phyloP scores from a whole-genome alignment of 1,140 invertebrate species.

The Bicyclus anynana region DNA sequence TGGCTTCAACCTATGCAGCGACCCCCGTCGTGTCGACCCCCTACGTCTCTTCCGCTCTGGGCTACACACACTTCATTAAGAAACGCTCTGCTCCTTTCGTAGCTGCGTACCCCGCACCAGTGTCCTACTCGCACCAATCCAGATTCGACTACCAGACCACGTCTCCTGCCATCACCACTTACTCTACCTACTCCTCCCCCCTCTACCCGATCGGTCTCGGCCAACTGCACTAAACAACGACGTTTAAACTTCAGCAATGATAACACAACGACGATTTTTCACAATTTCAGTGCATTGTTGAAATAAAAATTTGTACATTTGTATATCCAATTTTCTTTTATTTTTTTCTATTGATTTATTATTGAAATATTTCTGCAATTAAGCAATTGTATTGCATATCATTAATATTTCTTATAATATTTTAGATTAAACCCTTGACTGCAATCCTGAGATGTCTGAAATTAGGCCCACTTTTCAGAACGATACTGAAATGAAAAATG shows the following conservation, averaged over 20 bases:
- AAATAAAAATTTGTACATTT: neutral
- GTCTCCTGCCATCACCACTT: conserved; percentile 15
- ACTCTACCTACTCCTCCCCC: conserved; percentile 39
- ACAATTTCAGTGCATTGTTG: neutral
- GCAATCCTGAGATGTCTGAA: too few relatives aligned
- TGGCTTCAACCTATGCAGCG: conserved; percentile 19
- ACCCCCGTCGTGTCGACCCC: conserved; percentile 28
- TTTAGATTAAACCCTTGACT: too few relatives aligned
- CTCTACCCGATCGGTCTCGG: conserved; percentile 26
- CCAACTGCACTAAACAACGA: neutral
- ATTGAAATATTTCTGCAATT: too few relatives aligned
- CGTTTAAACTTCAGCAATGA: neutral
- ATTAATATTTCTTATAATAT: too few relatives aligned
- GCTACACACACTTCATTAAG: conserved; percentile 47
- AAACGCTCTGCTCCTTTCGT: conserved; percentile 47
- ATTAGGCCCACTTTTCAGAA: too few relatives aligned
- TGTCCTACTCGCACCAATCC: conserved; percentile 36
- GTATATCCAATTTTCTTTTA: neutral
- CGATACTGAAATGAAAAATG: too few relatives aligned
- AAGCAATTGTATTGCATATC: too few relatives aligned
- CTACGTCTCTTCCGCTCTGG: conserved; percentile 29
- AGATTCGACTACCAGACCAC: conserved; percentile 33
- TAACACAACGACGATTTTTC: neutral
- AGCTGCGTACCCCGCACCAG: conserved; percentile 29
- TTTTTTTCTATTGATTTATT: too few relatives aligned